Evolutionary conservation across 1,140 invertebrate species (phyloP), one percentile per base, ranked within the genome.

Genomic region (Colletes latitarsis): DNA sequence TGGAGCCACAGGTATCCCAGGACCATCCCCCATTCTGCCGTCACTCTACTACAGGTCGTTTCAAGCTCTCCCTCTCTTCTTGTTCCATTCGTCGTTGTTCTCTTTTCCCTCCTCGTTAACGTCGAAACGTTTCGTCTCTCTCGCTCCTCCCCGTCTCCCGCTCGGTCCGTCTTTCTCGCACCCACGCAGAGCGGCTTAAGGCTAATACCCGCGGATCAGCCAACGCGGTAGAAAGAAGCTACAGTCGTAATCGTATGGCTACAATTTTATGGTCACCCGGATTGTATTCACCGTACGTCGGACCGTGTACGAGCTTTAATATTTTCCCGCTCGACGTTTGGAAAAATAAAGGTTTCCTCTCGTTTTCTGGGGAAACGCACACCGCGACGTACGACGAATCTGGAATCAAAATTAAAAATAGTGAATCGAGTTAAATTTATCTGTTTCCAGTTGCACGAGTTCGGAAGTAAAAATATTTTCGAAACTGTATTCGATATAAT

Each of bases 1-100:
- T 87, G 83, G 79, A 75, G 80, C 83, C 81, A 88, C 82, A 86
- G 85, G 85, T 86, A 86, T 85, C 72, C 85, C 53, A 80, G 58
- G 75, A 72, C 57, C 70, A 71, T 60, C 76, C 82, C 49, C 85
- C 72, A 41, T 69, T 83, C 68, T 71, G n/a, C 53, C 68, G 6
- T 52, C 64, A 62, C 19, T 57, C 77, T 67, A 49, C 66, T 83
- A 83, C 81, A 85, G 82, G 80, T 78, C 81, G 75, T 82, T 85
- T 46, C 86, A 82, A 58, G 21, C 30, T 73, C 17, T 17, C 64
- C 74, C 70, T 70, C 63, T 43, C 19, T 15, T 30, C 57, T 73
- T 52, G 17, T 81, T 58, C 15, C 55, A 53, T 21, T 85, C 66
- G 30, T 55, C 17, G 64, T 57, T 66, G 39, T 62, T 30, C 39